Conservation (phyloP, 2,113 vertebrate genomes). For the Oryzias melastigma region DNA sequence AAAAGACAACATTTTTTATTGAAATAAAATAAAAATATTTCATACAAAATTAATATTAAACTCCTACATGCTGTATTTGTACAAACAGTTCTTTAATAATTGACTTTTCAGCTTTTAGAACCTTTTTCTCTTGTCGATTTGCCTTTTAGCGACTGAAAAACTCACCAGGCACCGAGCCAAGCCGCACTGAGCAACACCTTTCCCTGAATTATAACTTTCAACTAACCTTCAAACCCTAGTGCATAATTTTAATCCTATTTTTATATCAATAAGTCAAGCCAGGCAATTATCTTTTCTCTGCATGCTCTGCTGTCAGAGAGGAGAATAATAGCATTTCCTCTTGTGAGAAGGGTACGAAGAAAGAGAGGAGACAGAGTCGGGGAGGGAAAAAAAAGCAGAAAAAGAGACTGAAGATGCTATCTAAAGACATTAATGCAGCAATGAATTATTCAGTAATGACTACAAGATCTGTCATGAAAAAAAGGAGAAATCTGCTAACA, state of each 20-base stretch:
- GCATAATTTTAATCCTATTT: slow-evolving; percentile 95
- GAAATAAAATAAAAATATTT: slow-evolving; percentile 29
- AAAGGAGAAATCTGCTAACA: slow-evolving; percentile 71
- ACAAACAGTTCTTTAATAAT: slow-evolving; percentile 88
- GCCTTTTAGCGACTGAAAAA: slow-evolving; percentile 39
- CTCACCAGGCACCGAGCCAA: slow-evolving; percentile 78
- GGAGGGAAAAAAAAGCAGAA: slow-evolving; percentile 53
- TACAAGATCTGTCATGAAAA: slow-evolving; percentile 82
- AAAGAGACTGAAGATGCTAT: slow-evolving; percentile 81
- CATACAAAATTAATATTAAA: slow-evolving; percentile 46
- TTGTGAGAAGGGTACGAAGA: slow-evolving; percentile 69
- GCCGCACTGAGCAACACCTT: slow-evolving; percentile 63
- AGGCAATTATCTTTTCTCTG: slow-evolving; percentile 98
- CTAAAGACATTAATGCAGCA: slow-evolving; percentile 86
- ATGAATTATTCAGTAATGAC: slow-evolving; percentile 98
- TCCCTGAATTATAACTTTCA: slow-evolving; percentile 93
- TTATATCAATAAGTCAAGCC: slow-evolving; percentile 97
- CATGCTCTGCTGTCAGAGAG: slow-evolving; percentile 88
- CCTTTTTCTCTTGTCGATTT: slow-evolving; percentile 80
- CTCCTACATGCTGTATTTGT: slow-evolving; percentile 59
- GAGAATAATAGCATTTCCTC: slow-evolving; percentile 94
- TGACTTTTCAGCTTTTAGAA: slow-evolving; percentile 85
- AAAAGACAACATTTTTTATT: too few species aligned
- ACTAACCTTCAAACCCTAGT: slow-evolving; percentile 93
- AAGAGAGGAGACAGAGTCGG: slow-evolving; percentile 58